Evolutionary conservation across 2,888 invertebrate genomes (phyloP), one percentile per base, ranked within the genome.

Genomic region (Phlogophora meticulosa): DNA sequence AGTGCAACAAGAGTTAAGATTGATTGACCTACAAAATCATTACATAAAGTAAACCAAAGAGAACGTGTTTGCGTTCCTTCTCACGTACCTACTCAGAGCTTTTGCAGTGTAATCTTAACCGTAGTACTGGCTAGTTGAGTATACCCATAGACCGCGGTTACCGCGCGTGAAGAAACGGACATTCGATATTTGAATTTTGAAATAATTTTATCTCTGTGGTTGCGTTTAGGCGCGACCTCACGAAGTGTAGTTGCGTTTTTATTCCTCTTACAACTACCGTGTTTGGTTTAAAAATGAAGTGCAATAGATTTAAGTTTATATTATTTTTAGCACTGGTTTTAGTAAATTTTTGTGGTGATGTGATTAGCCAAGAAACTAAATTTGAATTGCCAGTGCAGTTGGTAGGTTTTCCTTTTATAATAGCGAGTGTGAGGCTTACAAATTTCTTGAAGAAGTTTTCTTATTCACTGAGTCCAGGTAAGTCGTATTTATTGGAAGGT

Each of bases 361-460:
- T 81, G 48, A 32, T 52, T 0, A 52, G 71, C 72, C 58, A 73
- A 61, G 69, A 64, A 49, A 61, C n/a, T 42, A 61, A 45, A 10
- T 75, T 57, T 62, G 81, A 98, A 82, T 88, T 98, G 63, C 98
- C 98, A 4, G 98, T 98, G 17, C 98, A 98, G 88, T 92, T 98
- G 57, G 96, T 98, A 58, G 98, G 98, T 43, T 98, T 98, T 88
- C 98, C 98, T 4, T 97, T 98, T 72, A 98, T 98, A 83, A 97
- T 98, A 62, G 92, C 98, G 55, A 98, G 98, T 13, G 98, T 98
- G 55, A 96, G 97, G 83, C 89, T 98, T 65, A 97, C 98, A 1
- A 98, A 98, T 93, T 98, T 98, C 86, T 96, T 98, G 60, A 98
- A 98, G 93, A 98, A 98, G 91, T 93, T 98, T 81, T 97, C 97